Base-by-base conservation (phyloP, 1,140 invertebrate genomes). In the Mercenaria mercenaria region DNA sequence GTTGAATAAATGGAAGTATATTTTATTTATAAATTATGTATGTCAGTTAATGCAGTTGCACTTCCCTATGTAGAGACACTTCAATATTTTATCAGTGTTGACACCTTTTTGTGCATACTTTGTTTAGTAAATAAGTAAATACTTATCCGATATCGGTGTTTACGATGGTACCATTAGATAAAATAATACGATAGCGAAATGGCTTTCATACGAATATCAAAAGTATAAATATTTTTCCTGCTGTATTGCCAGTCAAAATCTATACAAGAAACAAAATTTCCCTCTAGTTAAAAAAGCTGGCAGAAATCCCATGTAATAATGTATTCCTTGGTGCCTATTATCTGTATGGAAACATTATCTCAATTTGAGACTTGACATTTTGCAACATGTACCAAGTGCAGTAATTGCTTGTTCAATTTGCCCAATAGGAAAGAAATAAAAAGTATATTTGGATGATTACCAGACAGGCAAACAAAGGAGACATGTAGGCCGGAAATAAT, bases 301-400 rank as follows among this genome's bases (percentile, higher is more conserved):
- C 59, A 64, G 1, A 64, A 29, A 15, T 64, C 59, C 59, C 26
- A 64, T 29, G n/a, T 20, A 13, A 8, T 56, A 3, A 23, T 56
- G 15, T 56, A 56, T 56, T 56, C n/a, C n/a, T 56, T 56, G 52
- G 52, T 56, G 3, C 10, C 52, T 56, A 56, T 56, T 56, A 56
- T n/a, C 26, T 29, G 26, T 64, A 29, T 64, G 1, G 59, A 64
- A 64, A 29, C 59, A 64, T 29, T 64, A 29, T 29, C 59, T 29
- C n/a, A 64, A 64, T 29, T 64, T 64, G 6, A 64, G 59, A 64
- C 26, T 26, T 64, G 59, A 64, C 59, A 64, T 64, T 64, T 64
- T 64, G 15, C 3, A 64, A 29, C 59, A 64, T 64, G 59, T 15
- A 8, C 23, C 4, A 47, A 47, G 6, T 47, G 43, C 43, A 26